phyloP scores from a whole-genome alignment of 2,888 invertebrate genomes.

The Chrysodeixis includens region DNA sequence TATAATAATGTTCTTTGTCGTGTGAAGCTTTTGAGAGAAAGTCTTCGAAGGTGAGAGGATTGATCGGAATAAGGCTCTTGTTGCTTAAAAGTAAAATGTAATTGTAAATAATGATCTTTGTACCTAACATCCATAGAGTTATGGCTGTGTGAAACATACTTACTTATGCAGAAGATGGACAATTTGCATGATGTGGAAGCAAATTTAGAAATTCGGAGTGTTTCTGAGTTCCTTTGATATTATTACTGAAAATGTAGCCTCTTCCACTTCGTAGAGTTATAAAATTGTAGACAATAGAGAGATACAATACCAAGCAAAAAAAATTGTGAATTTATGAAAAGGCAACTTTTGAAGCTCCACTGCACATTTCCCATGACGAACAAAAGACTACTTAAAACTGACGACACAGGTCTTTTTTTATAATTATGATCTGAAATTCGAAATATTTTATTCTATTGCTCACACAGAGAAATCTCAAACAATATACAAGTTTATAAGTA shows the following conservation, averaged over 20 bases:
- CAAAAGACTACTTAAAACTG: not conserved
- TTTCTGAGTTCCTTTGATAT: too few species aligned
- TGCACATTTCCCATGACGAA: not conserved
- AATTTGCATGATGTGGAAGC: too few species aligned
- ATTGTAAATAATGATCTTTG: not conserved
- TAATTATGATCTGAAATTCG: not conserved
- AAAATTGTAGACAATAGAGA: not conserved
- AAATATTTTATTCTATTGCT: not conserved
- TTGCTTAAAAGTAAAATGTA: not conserved
- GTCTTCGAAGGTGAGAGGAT: conserved; percentile 37
- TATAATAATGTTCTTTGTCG: conserved; percentile 38
- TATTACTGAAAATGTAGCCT: too few species aligned
- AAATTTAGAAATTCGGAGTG: too few species aligned
- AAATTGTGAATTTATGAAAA: conserved; percentile 1
- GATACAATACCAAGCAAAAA: too few species aligned
- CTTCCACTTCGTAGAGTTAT: not conserved
- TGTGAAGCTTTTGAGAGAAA: conserved; percentile 35
- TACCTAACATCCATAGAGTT: not conserved
- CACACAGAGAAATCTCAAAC: not conserved
- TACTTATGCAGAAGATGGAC: too few species aligned
- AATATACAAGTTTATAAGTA: not conserved
- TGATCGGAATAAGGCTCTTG: conserved; percentile 7
- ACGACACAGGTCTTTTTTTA: not conserved
- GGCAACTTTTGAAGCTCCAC: not conserved
- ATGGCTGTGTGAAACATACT: too few species aligned